phyloP scores from a whole-genome alignment of 2,113 vertebrate species.

The Origma solitaria region DNA sequence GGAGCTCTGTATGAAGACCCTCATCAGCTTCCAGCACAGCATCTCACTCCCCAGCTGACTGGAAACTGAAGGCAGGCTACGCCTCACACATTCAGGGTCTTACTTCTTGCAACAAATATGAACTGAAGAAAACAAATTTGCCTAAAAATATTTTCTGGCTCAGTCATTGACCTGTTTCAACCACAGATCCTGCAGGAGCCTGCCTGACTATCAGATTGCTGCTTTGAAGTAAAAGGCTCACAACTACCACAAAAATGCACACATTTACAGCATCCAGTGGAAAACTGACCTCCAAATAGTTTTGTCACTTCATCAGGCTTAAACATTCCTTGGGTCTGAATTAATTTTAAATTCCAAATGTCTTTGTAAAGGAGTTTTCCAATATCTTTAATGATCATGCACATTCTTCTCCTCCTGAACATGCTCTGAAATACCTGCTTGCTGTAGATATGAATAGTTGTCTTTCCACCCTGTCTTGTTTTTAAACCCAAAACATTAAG shows the following conservation, averaged over 20 bases:
- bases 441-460: background rate
- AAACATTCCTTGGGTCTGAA: background rate
- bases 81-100: background rate
- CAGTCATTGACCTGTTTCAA: background rate
- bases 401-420: background rate
- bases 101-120: background rate
- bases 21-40: background rate
- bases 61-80: background rate
- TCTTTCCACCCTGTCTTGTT: background rate
- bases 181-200: background rate
- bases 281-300: background rate
- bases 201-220: background rate
- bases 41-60: background rate
- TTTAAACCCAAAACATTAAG: conserved; percentile 16
- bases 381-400: background rate
- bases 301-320: background rate
- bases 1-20: background rate
- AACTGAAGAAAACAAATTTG: background rate
- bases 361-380: background rate
- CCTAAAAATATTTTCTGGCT: background rate
- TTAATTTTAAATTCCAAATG: background rate
- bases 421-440: background rate
- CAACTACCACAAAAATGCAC: background rate
- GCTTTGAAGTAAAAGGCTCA: background rate
- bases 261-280: background rate